Base-by-base conservation (phyloP, 2,113 vertebrate genomes). In the Platichthys stellatus region DNA sequence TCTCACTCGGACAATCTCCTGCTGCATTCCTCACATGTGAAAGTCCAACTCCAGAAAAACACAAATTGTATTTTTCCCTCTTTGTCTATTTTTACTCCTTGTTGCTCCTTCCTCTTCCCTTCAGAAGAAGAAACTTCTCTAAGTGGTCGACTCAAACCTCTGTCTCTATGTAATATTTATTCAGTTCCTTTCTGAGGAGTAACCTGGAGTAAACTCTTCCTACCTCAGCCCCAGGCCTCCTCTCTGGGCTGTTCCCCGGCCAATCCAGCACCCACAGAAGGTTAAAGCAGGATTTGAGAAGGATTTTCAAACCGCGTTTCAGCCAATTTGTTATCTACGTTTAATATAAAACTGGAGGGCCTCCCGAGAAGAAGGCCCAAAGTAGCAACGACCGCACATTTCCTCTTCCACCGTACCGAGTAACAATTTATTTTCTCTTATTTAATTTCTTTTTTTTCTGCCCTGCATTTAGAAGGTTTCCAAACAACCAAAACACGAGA, bases 81-180 rank as follows among this genome's bases (percentile, higher is more conserved):
- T 40, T 24, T 45, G 8, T 72, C 76, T 87, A 61, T 72, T 74
- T 74, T 72, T 69, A 63, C 35, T 67, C 24, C 17, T 20, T 77
- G 62, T 60, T 18, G 40, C 49, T 77, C 56, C 75, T 47, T 65
- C 47, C 3, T 63, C n/a, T 51, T 51, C 4, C 28, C 40, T 59
- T 49, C 13, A n/a, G 26, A 8, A 70, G 18, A 47, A 68, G 18
- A 47, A 72, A 40, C 8, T 26, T 61, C 47, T 63, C 47, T 13
- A 28, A 66, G 23, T 20, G 9, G 15, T 35, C 61, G 26, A 8
- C n/a, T 80, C 64, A 63, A 65, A 86, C 63, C 61, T 78, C 17
- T 43, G 51, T 43, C 60, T 53, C 49, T 45, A 80, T 86, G 40
- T 43, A 80, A 80, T 84, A 88, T 92, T 89, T 58, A 90, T 79